Evolutionary conservation across 2,113 vertebrate genomes (phyloP), one percentile per base, ranked within the genome.

Genomic region (Pteronura brasiliensis): DNA sequence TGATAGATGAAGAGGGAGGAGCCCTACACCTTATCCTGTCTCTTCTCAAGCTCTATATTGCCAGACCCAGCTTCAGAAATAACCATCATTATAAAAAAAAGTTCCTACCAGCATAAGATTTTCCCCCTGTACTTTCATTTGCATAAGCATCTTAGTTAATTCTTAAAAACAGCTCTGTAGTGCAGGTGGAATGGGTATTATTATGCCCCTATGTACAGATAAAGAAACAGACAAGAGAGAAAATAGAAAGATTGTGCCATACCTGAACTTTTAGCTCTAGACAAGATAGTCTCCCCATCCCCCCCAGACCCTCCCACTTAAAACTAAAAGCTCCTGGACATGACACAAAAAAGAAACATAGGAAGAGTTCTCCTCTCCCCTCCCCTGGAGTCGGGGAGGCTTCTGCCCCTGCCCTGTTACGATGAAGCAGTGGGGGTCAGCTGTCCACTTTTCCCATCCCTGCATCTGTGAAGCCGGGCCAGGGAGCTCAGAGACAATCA

Each of bases 61-160:
- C 90, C 49, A 36, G 90, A 76, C 8, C 4, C 65, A 21, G 36
- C 44, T 89, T 83, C 93, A 79, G 83, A 95, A 92, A 82, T 13
- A 89, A 59, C 74, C 49, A 20, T 59, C 83, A 21, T 36, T 67
- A 7, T 31, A 29, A 52, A 10, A 13, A 67, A 27, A 74, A 55
- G 31, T n/a, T 49, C 47, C 67, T 57, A 59, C 7, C 31, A 42
- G 21, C 31, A 13, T 10, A 29, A 49, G 12, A 27, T 39, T 79
- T 59, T 69, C 15, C 90, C 34, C 77, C 31, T 18, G 27, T 25
- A 5, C 20, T 88, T 84, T 29, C 14, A 34, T 4, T 8, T 4
- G 36, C 31, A 11, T 2, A 0, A 17, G 47, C 65, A 82, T 47
- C 89, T 74, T 36, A 7, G 71, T 55, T 71, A 31, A 42, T 36